A percentile compares a stretch with the other conserved stretches of the same genome.
phyloP scores from a whole-genome alignment of 2,888 invertebrate genomes.

The Timema cristinae region DNA sequence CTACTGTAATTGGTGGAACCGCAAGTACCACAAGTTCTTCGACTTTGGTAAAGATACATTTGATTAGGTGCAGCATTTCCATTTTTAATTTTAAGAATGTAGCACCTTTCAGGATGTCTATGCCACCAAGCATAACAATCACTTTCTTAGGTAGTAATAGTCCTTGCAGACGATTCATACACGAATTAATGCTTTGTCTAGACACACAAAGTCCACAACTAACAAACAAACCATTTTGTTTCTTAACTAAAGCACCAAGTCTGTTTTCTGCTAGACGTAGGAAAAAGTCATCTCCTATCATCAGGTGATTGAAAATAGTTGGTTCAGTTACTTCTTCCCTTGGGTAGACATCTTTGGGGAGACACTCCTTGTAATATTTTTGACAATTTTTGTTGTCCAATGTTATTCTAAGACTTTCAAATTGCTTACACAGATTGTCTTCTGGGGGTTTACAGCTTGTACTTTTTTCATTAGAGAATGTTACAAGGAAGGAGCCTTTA shows the following conservation, averaged over 20 bases:
- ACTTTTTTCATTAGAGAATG: too few relatives aligned
- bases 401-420: too few relatives aligned
- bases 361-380: too few relatives aligned
- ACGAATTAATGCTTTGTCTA: not conserved
- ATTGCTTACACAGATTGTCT: too few relatives aligned
- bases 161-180: not conserved
- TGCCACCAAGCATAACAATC: not conserved
- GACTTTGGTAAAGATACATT: not conserved
- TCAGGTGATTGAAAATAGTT: not conserved
- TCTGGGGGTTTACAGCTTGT: too few relatives aligned
- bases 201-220: not conserved
- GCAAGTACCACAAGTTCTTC: not conserved
- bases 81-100: not conserved
- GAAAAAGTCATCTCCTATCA: conserved; percentile 3
- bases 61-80: not conserved
- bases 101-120: conserved; percentile 2
- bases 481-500: too few relatives aligned
- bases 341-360: too few relatives aligned
- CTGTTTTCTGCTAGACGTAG: not conserved
- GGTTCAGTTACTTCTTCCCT: not conserved
- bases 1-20: not conserved
- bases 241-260: not conserved
- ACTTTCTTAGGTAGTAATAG: not conserved
- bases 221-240: not conserved
- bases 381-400: too few relatives aligned